Evolutionary conservation across 2,888 invertebrate species (phyloP).

Genomic region (Lasioglossum calceatum): DNA sequence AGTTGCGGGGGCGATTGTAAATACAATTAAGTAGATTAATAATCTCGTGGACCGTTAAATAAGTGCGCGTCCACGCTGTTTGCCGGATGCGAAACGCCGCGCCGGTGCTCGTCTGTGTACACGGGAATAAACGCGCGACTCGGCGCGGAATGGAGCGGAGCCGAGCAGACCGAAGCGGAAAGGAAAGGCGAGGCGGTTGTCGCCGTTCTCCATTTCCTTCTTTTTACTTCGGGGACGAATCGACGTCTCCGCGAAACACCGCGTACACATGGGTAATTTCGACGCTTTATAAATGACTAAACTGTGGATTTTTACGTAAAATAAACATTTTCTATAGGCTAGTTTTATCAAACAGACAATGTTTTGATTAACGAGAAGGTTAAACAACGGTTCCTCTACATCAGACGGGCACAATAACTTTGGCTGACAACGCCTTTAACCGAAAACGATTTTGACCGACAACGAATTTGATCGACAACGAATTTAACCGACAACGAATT

Average conservation of each 20-base stretch:
- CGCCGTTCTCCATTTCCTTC: not conserved
- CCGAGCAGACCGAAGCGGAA: not conserved
- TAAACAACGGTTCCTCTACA: not conserved
- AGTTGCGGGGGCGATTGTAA: constrained; percentile 10
- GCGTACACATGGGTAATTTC: constrained; percentile 27
- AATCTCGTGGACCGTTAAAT: constrained; percentile 22
- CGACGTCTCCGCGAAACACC: not conserved
- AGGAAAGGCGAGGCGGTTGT: not conserved
- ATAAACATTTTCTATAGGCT: not conserved
- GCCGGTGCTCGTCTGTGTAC: not conserved
- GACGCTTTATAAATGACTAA: constrained; percentile 17
- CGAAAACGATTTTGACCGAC: too few relatives aligned
- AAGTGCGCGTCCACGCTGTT: not conserved
- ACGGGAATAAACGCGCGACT: not conserved
- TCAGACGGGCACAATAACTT: too few relatives aligned
- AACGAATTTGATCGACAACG: too few relatives aligned
- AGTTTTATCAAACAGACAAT: not conserved
- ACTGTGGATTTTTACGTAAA: not conserved
- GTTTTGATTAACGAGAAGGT: not conserved
- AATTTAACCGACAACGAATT: too few relatives aligned
- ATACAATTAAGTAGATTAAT: constrained; percentile 33
- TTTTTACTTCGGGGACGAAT: not conserved
- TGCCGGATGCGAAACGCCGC: not conserved
- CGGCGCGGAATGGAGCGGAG: not conserved
- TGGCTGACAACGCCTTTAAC: too few relatives aligned